Evolutionary conservation across 2,797 vertebrate genomes (phyloP), one percentile per base, ranked within the genome.

Genomic region (Eospalax fontanierii): DNA sequence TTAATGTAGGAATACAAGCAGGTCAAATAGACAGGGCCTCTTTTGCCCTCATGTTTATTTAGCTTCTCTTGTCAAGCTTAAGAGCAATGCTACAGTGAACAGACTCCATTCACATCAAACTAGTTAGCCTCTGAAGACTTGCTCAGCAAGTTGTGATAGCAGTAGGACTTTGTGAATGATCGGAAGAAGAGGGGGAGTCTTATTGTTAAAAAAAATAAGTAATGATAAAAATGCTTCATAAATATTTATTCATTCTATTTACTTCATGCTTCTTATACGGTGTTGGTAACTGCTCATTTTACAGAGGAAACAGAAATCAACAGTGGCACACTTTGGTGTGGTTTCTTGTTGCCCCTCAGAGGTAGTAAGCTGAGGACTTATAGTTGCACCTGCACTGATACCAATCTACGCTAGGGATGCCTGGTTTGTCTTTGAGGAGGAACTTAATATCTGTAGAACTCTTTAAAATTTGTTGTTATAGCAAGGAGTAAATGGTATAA

Each of bases 301-400:
- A 94, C 73, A 95, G 86, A 97, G 95, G 97, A 97, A 97, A 89
- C 94, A 90, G 93, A 96, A 96, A 88, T 95, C 89, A 95, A 93
- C 84, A 97, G 95, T 70, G 94, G 74, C 90, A 93, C 3, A 92
- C 90, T 97, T 97, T 96, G 95, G 66, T 98, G 96, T 97, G 97
- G 97, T 98, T 97, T 98, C 88, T 97, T 80, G 90, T 35, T 90
- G 95, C 93, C 93, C 95, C 86, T 97, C n/a, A 94, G 94, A 93
- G 85, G 95, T 81, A 96, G 96, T 94, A 96, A 74, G 94, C 94
- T 89, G 87, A 95, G 94, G 74, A 43, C 24, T 38, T 43, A 88
- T 89, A 93, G 93, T 89, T 81, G 93, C 97, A 98, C 96, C 97
- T 98, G 97, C 91, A 79, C 95, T 96, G 97, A 97, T 98, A 96